Percentiles rank a stretch among this genome's conserved stretches.
phyloP scores from a whole-genome alignment of 2,797 vertebrate species.

The Acestrorhynchus altus region DNA sequence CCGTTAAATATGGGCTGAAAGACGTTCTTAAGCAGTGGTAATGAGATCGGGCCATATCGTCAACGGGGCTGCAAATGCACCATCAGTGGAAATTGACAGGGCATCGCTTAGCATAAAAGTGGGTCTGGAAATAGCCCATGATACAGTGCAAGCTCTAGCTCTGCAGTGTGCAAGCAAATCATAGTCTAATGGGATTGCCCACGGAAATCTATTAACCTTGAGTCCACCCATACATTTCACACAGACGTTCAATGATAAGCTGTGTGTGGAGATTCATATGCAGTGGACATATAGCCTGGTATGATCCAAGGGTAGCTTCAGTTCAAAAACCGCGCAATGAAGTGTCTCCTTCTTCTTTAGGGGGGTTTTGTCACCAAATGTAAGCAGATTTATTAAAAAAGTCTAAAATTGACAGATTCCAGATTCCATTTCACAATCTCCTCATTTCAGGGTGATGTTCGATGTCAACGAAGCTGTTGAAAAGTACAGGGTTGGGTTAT shows the following conservation, averaged over 20 bases:
- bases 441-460: too few relatives aligned
- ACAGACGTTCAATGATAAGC: conserved; percentile 47
- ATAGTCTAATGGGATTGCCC: conserved; percentile 50
- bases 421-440: too few relatives aligned
- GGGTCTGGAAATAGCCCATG: conserved; percentile 30
- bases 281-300: conserved; percentile 25
- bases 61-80: neutral
- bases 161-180: conserved; percentile 43
- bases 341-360: too few relatives aligned
- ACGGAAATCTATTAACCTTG: conserved; percentile 56
- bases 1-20: conserved; percentile 19
- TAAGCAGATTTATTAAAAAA: too few relatives aligned
- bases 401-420: too few relatives aligned
- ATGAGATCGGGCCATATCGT: conserved; percentile 1
- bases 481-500: too few relatives aligned
- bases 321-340: conserved; percentile 26
- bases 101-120: conserved; percentile 33
- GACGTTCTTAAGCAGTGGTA: conserved; percentile 7
- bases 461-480: too few relatives aligned
- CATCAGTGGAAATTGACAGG: conserved; percentile 24
- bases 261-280: conserved; percentile 19
- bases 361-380: too few relatives aligned
- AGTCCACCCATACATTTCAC: conserved; percentile 41
- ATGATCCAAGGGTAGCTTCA: conserved; percentile 43
- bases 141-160: conserved; percentile 37